phyloP scores from a whole-genome alignment of 2,888 invertebrate species.

The Bugula neritina region DNA sequence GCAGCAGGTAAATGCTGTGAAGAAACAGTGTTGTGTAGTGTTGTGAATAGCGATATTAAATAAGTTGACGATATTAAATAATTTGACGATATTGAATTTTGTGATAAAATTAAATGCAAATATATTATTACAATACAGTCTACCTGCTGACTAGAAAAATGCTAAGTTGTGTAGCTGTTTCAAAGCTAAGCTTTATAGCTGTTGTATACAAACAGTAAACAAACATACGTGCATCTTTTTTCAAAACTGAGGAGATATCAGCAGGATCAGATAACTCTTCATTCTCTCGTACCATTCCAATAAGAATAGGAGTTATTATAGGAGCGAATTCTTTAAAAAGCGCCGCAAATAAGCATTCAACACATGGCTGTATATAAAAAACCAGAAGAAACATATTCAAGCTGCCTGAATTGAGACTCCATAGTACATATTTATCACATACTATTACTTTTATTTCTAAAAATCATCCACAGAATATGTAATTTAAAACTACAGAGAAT shows the following conservation, averaged over 20 bases:
- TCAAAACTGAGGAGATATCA: slow-evolving; percentile 71
- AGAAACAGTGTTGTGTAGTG: too few relatives aligned
- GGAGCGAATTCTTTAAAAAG: slow-evolving; percentile 74
- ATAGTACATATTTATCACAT: too few relatives aligned
- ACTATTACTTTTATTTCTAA: too few relatives aligned
- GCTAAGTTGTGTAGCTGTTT: background rate
- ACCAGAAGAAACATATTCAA: too few relatives aligned
- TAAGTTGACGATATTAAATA: too few relatives aligned
- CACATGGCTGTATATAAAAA: slow-evolving; percentile 67
- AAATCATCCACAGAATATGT: too few relatives aligned
- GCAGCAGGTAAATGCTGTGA: too few relatives aligned
- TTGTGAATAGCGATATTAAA: too few relatives aligned
- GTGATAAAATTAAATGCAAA: background rate
- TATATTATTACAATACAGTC: too few relatives aligned
- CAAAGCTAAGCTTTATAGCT: background rate
- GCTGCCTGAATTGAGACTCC: too few relatives aligned
- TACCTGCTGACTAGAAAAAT: too few relatives aligned
- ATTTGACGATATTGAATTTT: slow-evolving; percentile 25
- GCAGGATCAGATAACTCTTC: slow-evolving; percentile 64
- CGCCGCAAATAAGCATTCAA: slow-evolving; percentile 76
- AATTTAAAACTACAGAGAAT: too few relatives aligned
- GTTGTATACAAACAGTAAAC: background rate
- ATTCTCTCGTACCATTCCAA: slow-evolving; percentile 60
- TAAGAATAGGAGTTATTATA: slow-evolving; percentile 67
- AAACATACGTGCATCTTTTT: slow-evolving; percentile 69